These are phyloP conservation scores for Trichogramma pretiosum DNA, from an alignment of 1,140 invertebrate genomes.

Conservation along the genomic window DNA sequence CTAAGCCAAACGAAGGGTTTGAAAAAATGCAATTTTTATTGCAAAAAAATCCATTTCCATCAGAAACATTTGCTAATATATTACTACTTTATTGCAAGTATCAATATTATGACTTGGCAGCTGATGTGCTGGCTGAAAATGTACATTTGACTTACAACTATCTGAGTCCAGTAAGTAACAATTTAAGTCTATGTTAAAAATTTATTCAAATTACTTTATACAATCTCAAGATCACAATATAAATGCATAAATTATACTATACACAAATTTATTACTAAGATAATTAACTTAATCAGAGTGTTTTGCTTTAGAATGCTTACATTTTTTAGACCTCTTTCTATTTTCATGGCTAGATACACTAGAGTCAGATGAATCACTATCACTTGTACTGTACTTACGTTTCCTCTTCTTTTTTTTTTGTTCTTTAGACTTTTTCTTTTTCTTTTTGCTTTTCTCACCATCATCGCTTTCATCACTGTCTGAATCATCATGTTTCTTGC, in stretches of 20 bases:
- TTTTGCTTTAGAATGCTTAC: slow-evolving; percentile 31
- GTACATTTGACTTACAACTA: slow-evolving; percentile 95
- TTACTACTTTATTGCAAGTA: slow-evolving; percentile 93
- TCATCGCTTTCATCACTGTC: slow-evolving; percentile 18
- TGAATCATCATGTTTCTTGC: slow-evolving; percentile 18
- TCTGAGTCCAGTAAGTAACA: slow-evolving; percentile 66
- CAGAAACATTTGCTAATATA: slow-evolving; percentile 96
- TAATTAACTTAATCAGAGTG: slow-evolving; percentile 20
- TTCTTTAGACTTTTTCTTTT: slow-evolving; percentile 30
- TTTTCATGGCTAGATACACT: slow-evolving; percentile 21
- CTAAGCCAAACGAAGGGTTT: slow-evolving; percentile 85
- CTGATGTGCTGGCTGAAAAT: slow-evolving; percentile 96
- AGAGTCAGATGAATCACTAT: slow-evolving; percentile 18
- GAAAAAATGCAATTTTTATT: slow-evolving; percentile 95
- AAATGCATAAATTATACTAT: slow-evolving; percentile 7
- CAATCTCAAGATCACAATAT: slow-evolving; percentile 1
- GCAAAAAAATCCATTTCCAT: slow-evolving; percentile 92
- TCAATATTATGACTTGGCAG: slow-evolving; percentile 95
- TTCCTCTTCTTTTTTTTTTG: slow-evolving; percentile 28
- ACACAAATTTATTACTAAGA: background rate
- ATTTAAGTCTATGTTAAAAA: slow-evolving; percentile 11
- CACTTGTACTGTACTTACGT: slow-evolving; percentile 19
- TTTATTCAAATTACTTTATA: slow-evolving; percentile 5
- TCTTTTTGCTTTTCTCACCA: slow-evolving; percentile 27
- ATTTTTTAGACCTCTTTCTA: slow-evolving; percentile 31